Evolutionary conservation across 2,113 vertebrate species (phyloP), one percentile per base, ranked within the genome.

Genomic region (Trichomycterus rosablanca): DNA sequence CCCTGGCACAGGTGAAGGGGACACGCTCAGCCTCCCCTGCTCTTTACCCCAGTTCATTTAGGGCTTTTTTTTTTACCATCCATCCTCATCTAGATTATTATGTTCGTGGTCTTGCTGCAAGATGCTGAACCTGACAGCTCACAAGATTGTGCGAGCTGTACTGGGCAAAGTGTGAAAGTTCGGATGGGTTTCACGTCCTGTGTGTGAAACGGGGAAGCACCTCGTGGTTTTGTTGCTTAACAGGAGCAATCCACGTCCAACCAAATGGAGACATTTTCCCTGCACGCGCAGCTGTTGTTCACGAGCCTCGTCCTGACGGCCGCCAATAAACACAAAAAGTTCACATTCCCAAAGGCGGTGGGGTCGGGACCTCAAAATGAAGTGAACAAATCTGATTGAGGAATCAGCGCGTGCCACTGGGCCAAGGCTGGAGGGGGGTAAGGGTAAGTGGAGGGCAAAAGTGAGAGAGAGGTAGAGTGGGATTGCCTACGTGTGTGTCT

Each of bases 391-490:
- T 78, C 71, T 70, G 67, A 78, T 55, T 68, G 54, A 55, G 68
- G 56, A 69, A 67, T 74, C 68, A 74, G 62, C 70, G 45, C 40
- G 55, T 72, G 70, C 59, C 48, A 16, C 23, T 26, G 59, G 24
- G 67, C 55, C 15, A 39, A 43, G 15, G 48, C 37, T 7, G 54
- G 42, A 46, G 54, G 64, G 55, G 63, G 59, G 34, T 50, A 64
- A 67, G 78, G 75, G 83, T 81, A 79, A 80, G 68, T 75, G 68
- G 71, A 80, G 80, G 82, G 77, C 78, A 82, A 72, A 73, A 64
- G 48, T 9, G 50, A 63, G 59, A 30, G 32, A 59, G 53, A 28
- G 32, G 52, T 26, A 32, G 59, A 49, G 37, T 23, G 39, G 28
- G 56, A 23, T 63, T 61, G 52, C 44, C 73, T 76, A 75, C 75